Percentiles rank a stretch among this genome's conserved stretches.
phyloP scores from a whole-genome alignment of 2,113 vertebrate genomes.

The Cranoglanis bouderius region DNA sequence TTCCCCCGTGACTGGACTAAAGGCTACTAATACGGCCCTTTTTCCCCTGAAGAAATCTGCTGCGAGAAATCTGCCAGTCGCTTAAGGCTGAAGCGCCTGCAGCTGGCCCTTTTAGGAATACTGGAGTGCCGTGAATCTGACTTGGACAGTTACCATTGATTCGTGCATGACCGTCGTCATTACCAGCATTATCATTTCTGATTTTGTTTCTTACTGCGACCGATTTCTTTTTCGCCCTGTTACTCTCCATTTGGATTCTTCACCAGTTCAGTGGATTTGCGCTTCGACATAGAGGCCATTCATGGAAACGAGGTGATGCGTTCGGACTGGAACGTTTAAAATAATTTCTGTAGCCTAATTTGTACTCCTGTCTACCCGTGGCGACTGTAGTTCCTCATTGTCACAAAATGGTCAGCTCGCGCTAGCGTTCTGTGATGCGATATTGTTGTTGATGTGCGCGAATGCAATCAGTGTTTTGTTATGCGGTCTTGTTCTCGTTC shows the following conservation, averaged over 20 bases:
- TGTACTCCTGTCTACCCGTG: slow-evolving; percentile 60
- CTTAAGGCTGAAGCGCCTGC: not conserved
- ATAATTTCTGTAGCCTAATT: slow-evolving; percentile 33
- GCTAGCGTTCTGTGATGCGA: slow-evolving; percentile 52
- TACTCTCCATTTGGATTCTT: slow-evolving; percentile 58
- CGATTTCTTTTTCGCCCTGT: slow-evolving; percentile 59
- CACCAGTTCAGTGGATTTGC: slow-evolving; percentile 50
- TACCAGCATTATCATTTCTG: not conserved
- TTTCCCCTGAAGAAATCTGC: slow-evolving; percentile 56
- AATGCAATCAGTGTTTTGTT: slow-evolving; percentile 48
- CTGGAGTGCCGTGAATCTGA: slow-evolving; percentile 64
- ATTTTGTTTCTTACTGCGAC: slow-evolving; percentile 55
- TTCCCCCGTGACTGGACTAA: slow-evolving; percentile 59
- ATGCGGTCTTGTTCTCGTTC: slow-evolving; percentile 46
- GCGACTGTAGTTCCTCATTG: slow-evolving; percentile 40
- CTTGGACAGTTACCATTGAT: slow-evolving; percentile 60
- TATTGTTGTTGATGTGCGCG: slow-evolving; percentile 61
- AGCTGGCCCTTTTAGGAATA: slow-evolving; percentile 58
- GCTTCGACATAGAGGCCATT: slow-evolving; percentile 56
- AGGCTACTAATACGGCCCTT: slow-evolving; percentile 51
- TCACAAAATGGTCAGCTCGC: slow-evolving; percentile 68
- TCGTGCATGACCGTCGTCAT: slow-evolving; percentile 51
- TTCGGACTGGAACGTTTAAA: slow-evolving; percentile 60
- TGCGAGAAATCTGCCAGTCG: slow-evolving; percentile 59
- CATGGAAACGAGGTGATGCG: slow-evolving; percentile 43